phyloP scores from a whole-genome alignment of 2,888 invertebrate genomes.

The Liodrosophila aerea region DNA sequence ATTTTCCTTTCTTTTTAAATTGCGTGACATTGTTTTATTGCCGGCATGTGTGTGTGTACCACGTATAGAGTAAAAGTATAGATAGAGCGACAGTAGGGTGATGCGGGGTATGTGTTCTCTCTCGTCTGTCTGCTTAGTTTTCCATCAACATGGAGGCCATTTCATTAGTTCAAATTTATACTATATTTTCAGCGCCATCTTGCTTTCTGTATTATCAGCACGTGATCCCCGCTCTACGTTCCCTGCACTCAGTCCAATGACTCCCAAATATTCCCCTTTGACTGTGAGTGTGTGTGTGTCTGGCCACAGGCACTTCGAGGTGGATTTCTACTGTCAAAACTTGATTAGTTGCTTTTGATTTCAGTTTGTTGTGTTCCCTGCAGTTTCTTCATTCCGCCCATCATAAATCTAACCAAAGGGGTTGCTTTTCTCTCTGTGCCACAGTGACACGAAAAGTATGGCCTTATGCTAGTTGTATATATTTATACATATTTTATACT shows the following conservation, averaged over 20 bases:
- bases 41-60: slow-evolving; percentile 59
- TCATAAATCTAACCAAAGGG: slow-evolving; percentile 72
- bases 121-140: slow-evolving; percentile 18
- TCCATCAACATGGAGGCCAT: slow-evolving; percentile 60
- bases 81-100: background rate
- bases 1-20: slow-evolving; percentile 73
- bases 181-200: slow-evolving; percentile 45
- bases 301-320: slow-evolving; percentile 56
- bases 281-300: too few species aligned
- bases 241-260: slow-evolving; percentile 6
- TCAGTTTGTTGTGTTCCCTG: slow-evolving; percentile 31
- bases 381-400: slow-evolving; percentile 47
- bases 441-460: slow-evolving; percentile 45
- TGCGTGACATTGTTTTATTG: slow-evolving; percentile 83
- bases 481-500: slow-evolving; percentile 57
- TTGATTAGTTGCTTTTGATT: slow-evolving; percentile 78
- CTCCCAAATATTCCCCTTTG: too few species aligned
- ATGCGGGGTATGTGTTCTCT: slow-evolving; percentile 1
- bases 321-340: slow-evolving; percentile 80
- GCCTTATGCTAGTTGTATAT: slow-evolving; percentile 19
- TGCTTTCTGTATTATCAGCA: slow-evolving; percentile 28
- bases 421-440: slow-evolving; percentile 50
- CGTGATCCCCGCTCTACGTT: slow-evolving; percentile 20
- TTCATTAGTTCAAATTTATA: slow-evolving; percentile 51
- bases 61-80: slow-evolving; percentile 7